phyloP scores from a whole-genome alignment of 2,888 invertebrate species.

The Amblyjoppa fuscipennis region DNA sequence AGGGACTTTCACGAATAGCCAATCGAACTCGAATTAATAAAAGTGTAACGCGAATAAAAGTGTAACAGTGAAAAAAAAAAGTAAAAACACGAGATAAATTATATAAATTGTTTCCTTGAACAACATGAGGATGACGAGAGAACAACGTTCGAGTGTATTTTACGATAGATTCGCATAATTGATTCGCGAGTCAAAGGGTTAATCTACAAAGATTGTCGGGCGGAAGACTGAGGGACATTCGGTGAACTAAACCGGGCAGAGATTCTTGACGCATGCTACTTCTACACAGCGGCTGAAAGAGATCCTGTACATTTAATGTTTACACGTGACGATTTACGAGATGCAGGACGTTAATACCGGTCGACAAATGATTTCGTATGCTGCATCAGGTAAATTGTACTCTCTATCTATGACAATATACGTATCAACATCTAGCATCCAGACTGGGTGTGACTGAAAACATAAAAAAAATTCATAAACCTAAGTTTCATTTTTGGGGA shows the following conservation, averaged over 20 bases:
- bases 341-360: slow-evolving; percentile 32
- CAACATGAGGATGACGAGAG: neutral
- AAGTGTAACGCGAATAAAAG: neutral
- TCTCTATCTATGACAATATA: slow-evolving; percentile 73
- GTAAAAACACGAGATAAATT: neutral
- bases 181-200: slow-evolving; percentile 43
- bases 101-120: neutral
- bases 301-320: slow-evolving; percentile 66
- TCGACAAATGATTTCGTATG: slow-evolving; percentile 28
- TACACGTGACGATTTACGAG: slow-evolving; percentile 47
- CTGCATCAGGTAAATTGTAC: slow-evolving; percentile 72
- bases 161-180: neutral
- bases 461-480: slow-evolving; percentile 85
- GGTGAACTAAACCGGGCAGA: slow-evolving; percentile 58
- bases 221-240: slow-evolving; percentile 42
- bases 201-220: slow-evolving; percentile 57
- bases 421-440: slow-evolving; percentile 83
- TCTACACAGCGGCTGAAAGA: slow-evolving; percentile 75
- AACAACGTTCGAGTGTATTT: neutral
- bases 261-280: slow-evolving; percentile 76
- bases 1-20: no score
- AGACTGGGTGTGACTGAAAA: slow-evolving; percentile 73
- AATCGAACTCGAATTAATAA: neutral
- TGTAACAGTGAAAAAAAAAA: neutral
- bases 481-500: slow-evolving; percentile 97